Percentiles rank a stretch among this genome's conserved stretches.
Conservation (phyloP, 2,797 vertebrate genomes). For the Centroberyx gerrardi region DNA sequence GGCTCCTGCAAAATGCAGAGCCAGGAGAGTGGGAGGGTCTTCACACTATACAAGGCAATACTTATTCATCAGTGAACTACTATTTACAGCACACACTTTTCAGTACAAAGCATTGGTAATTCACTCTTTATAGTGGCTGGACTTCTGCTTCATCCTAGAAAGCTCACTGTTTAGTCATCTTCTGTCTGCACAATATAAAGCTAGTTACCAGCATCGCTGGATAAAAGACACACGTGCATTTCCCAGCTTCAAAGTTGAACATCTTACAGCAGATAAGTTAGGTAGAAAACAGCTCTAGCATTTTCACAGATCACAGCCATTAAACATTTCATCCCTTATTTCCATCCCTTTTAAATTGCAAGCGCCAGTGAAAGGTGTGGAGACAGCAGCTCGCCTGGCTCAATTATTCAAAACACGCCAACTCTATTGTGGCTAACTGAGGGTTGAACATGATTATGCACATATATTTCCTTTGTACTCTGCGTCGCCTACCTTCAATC, state of each 20-base stretch:
- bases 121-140: background rate
- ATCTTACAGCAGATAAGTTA: constrained; percentile 41
- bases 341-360: constrained; percentile 73
- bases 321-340: constrained; percentile 75
- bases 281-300: constrained; percentile 65
- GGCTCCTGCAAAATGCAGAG: no score
- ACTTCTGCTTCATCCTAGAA: constrained; percentile 9
- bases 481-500: constrained; percentile 42
- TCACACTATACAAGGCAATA: constrained; percentile 14
- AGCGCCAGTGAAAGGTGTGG: constrained; percentile 63
- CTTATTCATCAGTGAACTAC: background rate
- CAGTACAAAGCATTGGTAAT: background rate
- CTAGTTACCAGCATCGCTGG: constrained; percentile 8
- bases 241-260: constrained; percentile 53
- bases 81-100: background rate
- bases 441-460: constrained; percentile 73
- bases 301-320: constrained; percentile 71
- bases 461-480: constrained; percentile 76
- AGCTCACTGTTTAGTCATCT: constrained; percentile 1
- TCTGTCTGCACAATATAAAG: constrained; percentile 1
- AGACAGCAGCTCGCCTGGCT: constrained; percentile 68
- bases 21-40: no score
- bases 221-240: constrained; percentile 34
- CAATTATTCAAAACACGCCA: constrained; percentile 77
- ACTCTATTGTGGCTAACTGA: constrained; percentile 72